Percentiles rank a stretch among this genome's conserved stretches.
Evolutionary conservation across 2,113 vertebrate genomes (phyloP).

Genomic region (Hippolais icterina): DNA sequence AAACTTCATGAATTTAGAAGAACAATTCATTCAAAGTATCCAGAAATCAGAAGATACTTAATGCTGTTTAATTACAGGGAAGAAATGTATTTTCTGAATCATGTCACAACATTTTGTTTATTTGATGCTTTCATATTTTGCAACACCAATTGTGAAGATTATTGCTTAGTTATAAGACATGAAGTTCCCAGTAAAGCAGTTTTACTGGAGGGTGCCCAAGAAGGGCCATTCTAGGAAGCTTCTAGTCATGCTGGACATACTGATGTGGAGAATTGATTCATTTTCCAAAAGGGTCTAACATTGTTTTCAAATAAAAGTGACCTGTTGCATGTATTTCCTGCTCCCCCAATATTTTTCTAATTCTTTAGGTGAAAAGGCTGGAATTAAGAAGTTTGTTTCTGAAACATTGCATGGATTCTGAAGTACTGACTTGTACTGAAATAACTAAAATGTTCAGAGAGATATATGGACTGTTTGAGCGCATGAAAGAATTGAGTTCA

Average conservation of each 20-base stretch:
- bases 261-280: not conserved
- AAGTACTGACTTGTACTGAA: not conserved
- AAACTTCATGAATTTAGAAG: not conserved
- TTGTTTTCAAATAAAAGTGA: not conserved
- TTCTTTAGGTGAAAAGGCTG: not conserved
- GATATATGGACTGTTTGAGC: not conserved
- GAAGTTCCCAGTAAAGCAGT: not conserved
- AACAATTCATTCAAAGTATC: not conserved
- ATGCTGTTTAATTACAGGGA: not conserved
- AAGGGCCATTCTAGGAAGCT: not conserved
- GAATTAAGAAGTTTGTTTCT: not conserved
- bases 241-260: not conserved
- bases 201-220: not conserved
- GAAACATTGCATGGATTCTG: not conserved
- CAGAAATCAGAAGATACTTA: not conserved
- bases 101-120: not conserved
- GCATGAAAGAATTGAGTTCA: not conserved
- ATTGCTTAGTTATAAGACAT: not conserved
- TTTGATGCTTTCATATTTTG: not conserved
- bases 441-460: not conserved
- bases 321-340: not conserved
- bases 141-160: not conserved
- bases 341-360: not conserved
- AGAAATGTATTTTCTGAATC: not conserved
- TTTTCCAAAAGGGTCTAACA: not conserved